Conservation (phyloP, 2,113 vertebrate genomes). For the Spilogale gracilis region DNA sequence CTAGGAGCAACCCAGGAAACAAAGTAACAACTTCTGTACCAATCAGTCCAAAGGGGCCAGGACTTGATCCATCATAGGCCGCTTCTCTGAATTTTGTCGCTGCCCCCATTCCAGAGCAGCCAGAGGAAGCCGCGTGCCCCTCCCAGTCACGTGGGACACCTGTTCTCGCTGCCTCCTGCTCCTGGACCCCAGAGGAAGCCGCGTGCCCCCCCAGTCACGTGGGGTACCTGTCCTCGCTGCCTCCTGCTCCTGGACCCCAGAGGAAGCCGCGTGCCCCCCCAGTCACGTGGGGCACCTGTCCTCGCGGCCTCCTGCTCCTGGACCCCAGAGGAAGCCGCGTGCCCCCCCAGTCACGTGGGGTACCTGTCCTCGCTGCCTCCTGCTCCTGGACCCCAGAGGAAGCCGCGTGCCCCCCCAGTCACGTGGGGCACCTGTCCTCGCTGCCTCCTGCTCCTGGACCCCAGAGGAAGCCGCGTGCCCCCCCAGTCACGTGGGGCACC, state of each 20-base stretch:
- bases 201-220: too few species aligned
- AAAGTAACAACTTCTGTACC: not conserved
- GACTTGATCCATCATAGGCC: not conserved
- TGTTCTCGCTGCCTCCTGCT: not conserved
- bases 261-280: too few species aligned
- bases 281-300: rapidly evolving
- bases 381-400: too few species aligned
- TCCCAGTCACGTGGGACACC: rapidly evolving
- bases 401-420: not conserved
- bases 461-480: too few species aligned
- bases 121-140: rapidly evolving
- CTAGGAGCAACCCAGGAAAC: not conserved
- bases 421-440: rapidly evolving
- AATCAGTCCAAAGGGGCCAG: not conserved
- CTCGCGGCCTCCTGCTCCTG: not conserved
- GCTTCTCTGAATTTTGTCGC: not conserved
- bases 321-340: too few species aligned
- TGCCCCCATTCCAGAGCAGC: not conserved
- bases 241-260: too few species aligned
- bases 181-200: too few species aligned
- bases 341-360: too few species aligned
- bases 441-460: not conserved
- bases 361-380: too few species aligned
- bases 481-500: too few species aligned
- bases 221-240: too few species aligned